A percentile compares a stretch with the other conserved stretches of the same genome.
These are phyloP conservation scores for Spondyliosoma cantharus DNA, from an alignment of 2,797 vertebrate species.

Conservation along the genomic window DNA sequence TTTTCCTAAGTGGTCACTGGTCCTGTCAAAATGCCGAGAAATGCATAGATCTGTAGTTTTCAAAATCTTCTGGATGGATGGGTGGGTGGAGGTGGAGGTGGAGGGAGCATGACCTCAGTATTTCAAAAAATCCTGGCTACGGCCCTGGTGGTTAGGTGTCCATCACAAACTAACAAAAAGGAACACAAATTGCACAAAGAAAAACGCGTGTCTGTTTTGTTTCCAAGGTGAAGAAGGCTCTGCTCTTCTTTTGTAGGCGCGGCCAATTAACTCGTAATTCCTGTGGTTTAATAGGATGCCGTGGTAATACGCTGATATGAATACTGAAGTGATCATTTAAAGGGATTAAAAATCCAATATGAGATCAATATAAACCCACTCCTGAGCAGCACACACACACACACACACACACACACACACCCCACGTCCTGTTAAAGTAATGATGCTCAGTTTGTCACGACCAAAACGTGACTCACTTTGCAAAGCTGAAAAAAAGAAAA, in stretches of 20 bases:
- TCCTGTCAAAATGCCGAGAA: no score
- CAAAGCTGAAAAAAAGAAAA: no score
- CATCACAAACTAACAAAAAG: background rate
- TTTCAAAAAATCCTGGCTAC: no score
- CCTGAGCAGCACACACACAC: slow-evolving; percentile 2
- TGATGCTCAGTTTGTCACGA: no score
- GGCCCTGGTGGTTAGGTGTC: no score
- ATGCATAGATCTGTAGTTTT: no score
- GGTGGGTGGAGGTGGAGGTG: no score
- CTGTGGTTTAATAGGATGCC: background rate
- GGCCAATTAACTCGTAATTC: slow-evolving; percentile 3
- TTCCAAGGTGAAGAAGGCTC: background rate
- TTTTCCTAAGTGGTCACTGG: no score
- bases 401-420: slow-evolving; percentile 8
- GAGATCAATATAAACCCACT: slow-evolving; percentile 43
- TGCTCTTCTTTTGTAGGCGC: background rate
- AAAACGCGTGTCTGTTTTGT: background rate
- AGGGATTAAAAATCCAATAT: slow-evolving; percentile 44
- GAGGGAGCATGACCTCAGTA: no score
- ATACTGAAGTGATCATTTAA: slow-evolving; percentile 26
- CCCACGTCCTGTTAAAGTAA: no score
- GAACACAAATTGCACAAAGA: background rate
- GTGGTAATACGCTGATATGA: background rate
- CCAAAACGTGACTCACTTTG: no score
- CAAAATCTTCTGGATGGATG: no score